Base-by-base conservation (phyloP, 1,140 invertebrate species). In the Dinothrombium tinctorium region DNA sequence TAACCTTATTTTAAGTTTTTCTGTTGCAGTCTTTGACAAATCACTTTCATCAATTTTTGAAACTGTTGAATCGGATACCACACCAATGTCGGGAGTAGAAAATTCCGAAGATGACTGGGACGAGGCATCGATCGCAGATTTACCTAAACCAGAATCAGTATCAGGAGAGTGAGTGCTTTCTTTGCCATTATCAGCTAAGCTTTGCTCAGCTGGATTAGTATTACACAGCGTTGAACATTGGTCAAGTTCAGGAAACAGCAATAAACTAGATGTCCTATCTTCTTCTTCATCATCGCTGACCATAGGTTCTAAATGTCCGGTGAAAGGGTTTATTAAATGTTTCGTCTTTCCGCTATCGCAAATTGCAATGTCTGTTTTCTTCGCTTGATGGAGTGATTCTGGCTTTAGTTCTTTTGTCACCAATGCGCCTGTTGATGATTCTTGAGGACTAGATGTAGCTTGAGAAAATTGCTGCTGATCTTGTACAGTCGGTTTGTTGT, bases 311-410 rank as follows among this genome's bases (percentile, higher is more conserved):
- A 87, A 56, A 47, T 77, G 70, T 11, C 80, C 80, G 4, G 80
- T 83, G 45, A 81, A 64, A 4, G 80, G 80, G 63, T 84, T 87
- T 24, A 84, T 78, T 2, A 84, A 67, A 61, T 76, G 76, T 51
- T 76, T 72, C 33, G 71, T 62, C 45, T 49, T 52, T n/a, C n/a
- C n/a, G n/a, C n/a, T n/a, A n/a, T n/a, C n/a, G n/a, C n/a, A n/a
- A n/a, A n/a, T n/a, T n/a, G n/a, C n/a, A n/a, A n/a, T n/a, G n/a
- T n/a, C n/a, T n/a, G n/a, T n/a, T n/a, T n/a, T n/a, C n/a, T n/a
- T n/a, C n/a, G n/a, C n/a, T n/a, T n/a, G n/a, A n/a, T n/a, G n/a
- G n/a, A n/a, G n/a, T n/a, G n/a, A n/a, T n/a, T n/a, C n/a, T n/a
- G n/a, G n/a, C n/a, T n/a, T n/a, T n/a, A n/a, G n/a, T n/a, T n/a